Evolutionary conservation across 2,113 vertebrate species (phyloP).

Genomic region (Okapia johnstoni): DNA sequence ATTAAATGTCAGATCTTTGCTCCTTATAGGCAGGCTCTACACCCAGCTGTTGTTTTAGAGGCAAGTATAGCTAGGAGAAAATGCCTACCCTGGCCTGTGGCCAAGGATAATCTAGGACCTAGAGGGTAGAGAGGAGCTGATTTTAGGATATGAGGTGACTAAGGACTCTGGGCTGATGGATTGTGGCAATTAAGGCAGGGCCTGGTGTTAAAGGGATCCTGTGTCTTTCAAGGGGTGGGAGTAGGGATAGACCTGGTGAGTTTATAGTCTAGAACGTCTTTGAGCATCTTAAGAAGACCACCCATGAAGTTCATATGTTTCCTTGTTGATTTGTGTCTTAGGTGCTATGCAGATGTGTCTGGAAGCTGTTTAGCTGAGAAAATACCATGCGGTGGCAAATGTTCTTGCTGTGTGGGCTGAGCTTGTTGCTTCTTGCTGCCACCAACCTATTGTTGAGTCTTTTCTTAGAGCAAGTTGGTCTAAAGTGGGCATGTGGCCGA

Average conservation of each 20-base stretch:
- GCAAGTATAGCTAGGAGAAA: neutral
- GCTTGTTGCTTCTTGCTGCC: neutral
- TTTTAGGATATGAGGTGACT: neutral
- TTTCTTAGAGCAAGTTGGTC: neutral
- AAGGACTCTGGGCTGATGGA: neutral
- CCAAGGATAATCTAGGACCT: neutral
- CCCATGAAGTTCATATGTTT: constrained; percentile 32
- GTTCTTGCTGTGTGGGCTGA: constrained; percentile 44
- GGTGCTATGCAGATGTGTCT: constrained; percentile 51
- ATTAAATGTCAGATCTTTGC: neutral
- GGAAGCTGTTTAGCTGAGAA: constrained; percentile 48
- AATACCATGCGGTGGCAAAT: constrained; percentile 10
- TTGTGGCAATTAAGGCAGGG: neutral
- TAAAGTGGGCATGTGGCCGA: neutral
- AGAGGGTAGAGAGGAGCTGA: neutral
- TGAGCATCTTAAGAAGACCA: constrained; percentile 52
- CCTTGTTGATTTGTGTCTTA: constrained; percentile 56
- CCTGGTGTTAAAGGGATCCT: neutral
- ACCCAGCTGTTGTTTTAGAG: neutral
- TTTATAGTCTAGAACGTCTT: constrained; percentile 24
- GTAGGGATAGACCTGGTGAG: neutral
- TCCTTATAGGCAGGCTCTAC: neutral
- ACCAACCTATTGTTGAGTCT: neutral
- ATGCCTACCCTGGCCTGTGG: neutral
- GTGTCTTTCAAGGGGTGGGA: neutral